Percentiles rank a stretch among this genome's conserved stretches.
phyloP scores from a whole-genome alignment of 2,113 vertebrate genomes.

The Struthidea cinerea region DNA sequence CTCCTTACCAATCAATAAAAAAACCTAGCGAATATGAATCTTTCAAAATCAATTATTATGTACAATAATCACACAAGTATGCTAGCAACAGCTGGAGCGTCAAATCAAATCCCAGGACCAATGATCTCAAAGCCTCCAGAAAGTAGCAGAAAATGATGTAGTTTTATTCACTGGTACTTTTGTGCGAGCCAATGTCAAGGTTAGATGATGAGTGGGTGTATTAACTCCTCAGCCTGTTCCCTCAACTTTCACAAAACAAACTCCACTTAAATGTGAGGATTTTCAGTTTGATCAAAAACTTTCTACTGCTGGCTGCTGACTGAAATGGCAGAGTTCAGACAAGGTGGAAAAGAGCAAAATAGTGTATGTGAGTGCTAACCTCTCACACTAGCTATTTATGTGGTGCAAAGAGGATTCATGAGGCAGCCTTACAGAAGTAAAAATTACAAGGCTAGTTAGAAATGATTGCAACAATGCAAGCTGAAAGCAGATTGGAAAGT shows the following conservation, averaged over 20 bases:
- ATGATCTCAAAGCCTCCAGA: slow-evolving; percentile 3
- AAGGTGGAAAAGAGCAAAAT: background rate
- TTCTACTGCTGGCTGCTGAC: background rate
- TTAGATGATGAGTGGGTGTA: slow-evolving; percentile 34
- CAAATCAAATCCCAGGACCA: slow-evolving; percentile 38
- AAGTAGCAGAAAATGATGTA: slow-evolving; percentile 16
- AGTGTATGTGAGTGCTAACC: background rate
- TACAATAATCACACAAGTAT: slow-evolving; percentile 61
- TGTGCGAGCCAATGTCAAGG: slow-evolving; percentile 17
- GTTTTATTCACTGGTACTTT: slow-evolving; percentile 13
- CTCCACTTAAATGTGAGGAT: background rate
- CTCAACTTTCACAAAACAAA: slow-evolving; percentile 18
- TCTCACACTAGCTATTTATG: background rate
- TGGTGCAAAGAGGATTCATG: background rate
- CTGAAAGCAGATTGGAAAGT: background rate
- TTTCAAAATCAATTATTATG: slow-evolving; percentile 65
- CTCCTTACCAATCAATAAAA: slow-evolving; percentile 62
- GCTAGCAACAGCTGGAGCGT: background rate
- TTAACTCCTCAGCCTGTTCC: slow-evolving; percentile 23
- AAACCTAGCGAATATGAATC: slow-evolving; percentile 58
- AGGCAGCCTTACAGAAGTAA: background rate
- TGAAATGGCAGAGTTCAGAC: background rate
- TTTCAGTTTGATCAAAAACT: slow-evolving; percentile 11
- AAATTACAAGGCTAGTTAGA: background rate
- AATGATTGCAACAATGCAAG: background rate